Base-by-base conservation (phyloP, 1,140 invertebrate genomes). In the Lepidurus apus region DNA sequence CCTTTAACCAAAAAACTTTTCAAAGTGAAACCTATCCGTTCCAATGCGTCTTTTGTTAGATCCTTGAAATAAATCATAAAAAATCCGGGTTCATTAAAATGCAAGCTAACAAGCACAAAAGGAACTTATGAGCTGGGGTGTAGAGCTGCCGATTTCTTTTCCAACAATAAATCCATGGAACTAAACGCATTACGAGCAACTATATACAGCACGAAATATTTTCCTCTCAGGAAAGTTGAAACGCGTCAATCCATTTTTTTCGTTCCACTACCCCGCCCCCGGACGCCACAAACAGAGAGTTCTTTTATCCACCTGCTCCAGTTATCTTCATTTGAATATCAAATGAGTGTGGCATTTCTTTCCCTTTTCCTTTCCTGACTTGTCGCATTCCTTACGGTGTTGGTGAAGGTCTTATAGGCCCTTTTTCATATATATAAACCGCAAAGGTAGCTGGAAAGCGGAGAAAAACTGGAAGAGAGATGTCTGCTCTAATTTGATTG, bases 401-500 rank as follows among this genome's bases (percentile, higher is more conserved):
- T 65, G 34, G 34, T 34, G 34, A 34, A 34, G 34, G 34, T 34
- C 34, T 34, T 34, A 34, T 34, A 34, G 34, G 34, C 34, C 3
- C 34, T 34, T 34, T 34, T 34, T 34, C 34, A 4, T 34, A 34
- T 34, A 65, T 17, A 65, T 65, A 65, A 65, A 65, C 21, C 17
- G 17, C 53, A 65, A 65, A 65, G 0, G 53, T 65, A 65, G 53
- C 53, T n/a, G 53, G 11, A 21, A 65, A 65, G 8, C 21, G 47
- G 11, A 65, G 21, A 65, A 65, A 65, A 65, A 1, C 13, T n/a
- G 47, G 21, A 65, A 11, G 53, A n/a, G 53, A 65, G 8, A 65
- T 65, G 53, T 65, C 53, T 65, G 3, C 53, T 21, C 53, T 65
- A 65, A 65, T 21, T 65, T 65, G 53, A 65, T 65, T 65, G 53